Base-by-base conservation (phyloP, 2,888 invertebrate species). In the Endotricha flammealis region DNA sequence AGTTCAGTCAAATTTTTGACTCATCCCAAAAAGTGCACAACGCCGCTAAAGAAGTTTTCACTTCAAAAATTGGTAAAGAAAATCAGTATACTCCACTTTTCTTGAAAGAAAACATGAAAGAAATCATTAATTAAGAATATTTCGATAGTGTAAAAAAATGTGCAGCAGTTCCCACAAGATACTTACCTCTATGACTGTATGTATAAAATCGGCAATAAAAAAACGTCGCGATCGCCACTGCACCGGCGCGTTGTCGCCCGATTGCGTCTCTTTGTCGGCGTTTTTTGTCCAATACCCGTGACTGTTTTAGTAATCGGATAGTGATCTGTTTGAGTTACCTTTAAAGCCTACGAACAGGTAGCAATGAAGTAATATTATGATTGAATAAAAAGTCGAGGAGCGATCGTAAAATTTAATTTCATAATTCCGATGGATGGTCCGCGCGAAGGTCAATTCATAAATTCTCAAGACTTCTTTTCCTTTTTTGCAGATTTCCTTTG, bases 241-340 rank as follows among this genome's bases (percentile, higher is more conserved):
- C 64, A 58, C 53, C 58, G 53, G 49, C 40, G 38, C 55, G 61
- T 52, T 60, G 71, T 63, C 67, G 67, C 58, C 55, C 58, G 58
- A 54, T 50, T 52, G 61, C 59, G 60, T 52, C 29, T 48, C 75
- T 82, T 79, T 83, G 85, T 79, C 85, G 85, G 85, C 76, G 66
- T 69, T 85, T 85, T 83, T 83, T 82, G 60, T 69, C 50, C 53
- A 45, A 38, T 42, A 54, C 72, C 35, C 76, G 77, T 81, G 82
- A 83, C 83, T 76, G 80, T 79, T 83, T 83, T 81, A 79, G 78
- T 80, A 83, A 83, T 79, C 68, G 59, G 72, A 81, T 72, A 76
- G 64, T 64, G 70, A 76, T 74, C 68, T 71, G 64, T 64, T 70
- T 64, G 61, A 61, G 51, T 64, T 60, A 61, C 63, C 58, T 58